Evolutionary conservation across 2,888 invertebrate species (phyloP), one percentile per base, ranked within the genome.

Genomic region (Palloptera scutellata): DNA sequence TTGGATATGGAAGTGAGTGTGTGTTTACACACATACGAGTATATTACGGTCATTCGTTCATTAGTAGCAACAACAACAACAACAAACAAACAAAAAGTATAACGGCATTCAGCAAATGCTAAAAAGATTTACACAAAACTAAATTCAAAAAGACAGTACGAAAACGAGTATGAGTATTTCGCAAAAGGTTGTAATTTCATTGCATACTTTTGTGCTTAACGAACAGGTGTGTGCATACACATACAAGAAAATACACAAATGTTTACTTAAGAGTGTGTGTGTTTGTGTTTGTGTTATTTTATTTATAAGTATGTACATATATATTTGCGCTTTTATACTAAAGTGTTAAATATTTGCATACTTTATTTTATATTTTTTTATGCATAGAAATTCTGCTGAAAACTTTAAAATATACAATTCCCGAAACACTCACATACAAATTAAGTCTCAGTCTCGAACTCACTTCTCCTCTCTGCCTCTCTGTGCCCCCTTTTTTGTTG

Each of bases 1-100:
- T 30, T 30, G 6, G 30, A 30, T 30, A 30, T 30, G 30, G 6
- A 30, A 30, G 30, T 30, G 2, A 30, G 30, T 17, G 61, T 64
- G 66, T 48, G 61, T 66, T 67, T 65, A 68, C 66, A 63, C 62
- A 53, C 20, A 73, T 65, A 65, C 45, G 55, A 62, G 67, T 70
- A 72, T 69, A 55, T 67, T 67, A 69, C 68, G 70, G 64, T 61
- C 51, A 53, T 13, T 53, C 51, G 48, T 13, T 53, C 15, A 19
- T 53, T n/a, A 19, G 53, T n/a, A 52, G 12, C 12, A 69, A 41
- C 52, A 40, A 54, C 57, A 15, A 54, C 61, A 15, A 57, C 30
- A 15, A 48, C 42, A 64, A 58, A 57, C 40, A 40, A 57, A 13
- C 20, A 55, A 55, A 30, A 55, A 60, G 48, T 64, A 52, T 52